Conservation (phyloP, 2,888 invertebrate genomes). For the Eristalis arbustorum region DNA sequence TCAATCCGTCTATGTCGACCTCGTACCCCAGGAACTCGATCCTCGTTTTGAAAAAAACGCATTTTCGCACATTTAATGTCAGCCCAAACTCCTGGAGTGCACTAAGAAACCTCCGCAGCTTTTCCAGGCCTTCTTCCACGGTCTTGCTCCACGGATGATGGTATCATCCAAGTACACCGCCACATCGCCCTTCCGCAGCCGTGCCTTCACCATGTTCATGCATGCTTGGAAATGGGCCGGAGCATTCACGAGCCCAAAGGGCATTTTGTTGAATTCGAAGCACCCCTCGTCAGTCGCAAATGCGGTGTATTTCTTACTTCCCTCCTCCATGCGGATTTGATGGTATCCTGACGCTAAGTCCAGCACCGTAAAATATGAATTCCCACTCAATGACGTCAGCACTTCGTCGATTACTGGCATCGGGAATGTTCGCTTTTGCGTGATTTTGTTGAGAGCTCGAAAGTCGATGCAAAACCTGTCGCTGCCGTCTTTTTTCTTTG, state of each 20-base stretch:
- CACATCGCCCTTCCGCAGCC: background rate
- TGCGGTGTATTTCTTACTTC: conserved; percentile 5
- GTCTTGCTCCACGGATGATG: background rate
- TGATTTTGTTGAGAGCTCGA: background rate
- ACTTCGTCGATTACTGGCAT: background rate
- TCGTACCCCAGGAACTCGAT: conserved; percentile 22
- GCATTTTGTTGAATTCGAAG: conserved; percentile 35
- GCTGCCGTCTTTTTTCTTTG: background rate
- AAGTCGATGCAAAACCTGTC: conserved; percentile 28
- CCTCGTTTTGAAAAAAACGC: background rate
- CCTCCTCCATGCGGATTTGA: conserved; percentile 31
- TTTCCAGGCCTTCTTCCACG: background rate
- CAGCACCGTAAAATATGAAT: background rate
- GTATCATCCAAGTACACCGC: background rate
- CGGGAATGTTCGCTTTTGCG: background rate
- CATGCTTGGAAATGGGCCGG: background rate
- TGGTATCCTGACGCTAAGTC: conserved; percentile 33
- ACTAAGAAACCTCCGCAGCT: background rate
- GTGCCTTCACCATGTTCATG: no score
- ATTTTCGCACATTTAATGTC: background rate
- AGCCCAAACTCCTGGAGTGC: background rate
- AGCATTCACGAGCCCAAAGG: no score
- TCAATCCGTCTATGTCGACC: background rate
- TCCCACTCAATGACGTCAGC: background rate
- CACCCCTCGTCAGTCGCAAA: conserved; percentile 29